These are phyloP conservation scores for Samia ricini DNA, from an alignment of 1,140 invertebrate genomes.

Conservation along the genomic window DNA sequence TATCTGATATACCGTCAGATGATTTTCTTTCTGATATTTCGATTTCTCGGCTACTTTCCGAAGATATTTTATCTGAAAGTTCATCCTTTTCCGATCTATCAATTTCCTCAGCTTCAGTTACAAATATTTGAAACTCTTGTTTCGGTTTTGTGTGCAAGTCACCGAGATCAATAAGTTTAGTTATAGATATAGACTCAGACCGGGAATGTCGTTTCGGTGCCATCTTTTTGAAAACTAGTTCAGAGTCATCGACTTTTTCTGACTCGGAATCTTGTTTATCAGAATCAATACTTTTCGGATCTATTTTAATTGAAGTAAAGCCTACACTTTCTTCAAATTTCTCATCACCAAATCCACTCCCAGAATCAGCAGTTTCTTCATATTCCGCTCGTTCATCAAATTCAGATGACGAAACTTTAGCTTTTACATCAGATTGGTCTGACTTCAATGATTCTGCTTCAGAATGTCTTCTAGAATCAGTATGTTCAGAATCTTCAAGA, in stretches of 20 bases:
- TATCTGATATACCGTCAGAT: slow-evolving; percentile 74
- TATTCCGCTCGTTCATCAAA: slow-evolving; percentile 73
- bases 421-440: slow-evolving; percentile 72
- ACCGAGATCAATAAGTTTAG: slow-evolving; percentile 65
- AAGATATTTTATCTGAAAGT: slow-evolving; percentile 74
- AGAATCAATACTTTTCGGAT: slow-evolving; percentile 42
- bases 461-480: slow-evolving; percentile 72
- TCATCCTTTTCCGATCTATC: slow-evolving; percentile 70
- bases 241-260: slow-evolving; percentile 54
- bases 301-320: slow-evolving; percentile 62
- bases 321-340: slow-evolving; percentile 73
- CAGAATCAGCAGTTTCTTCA: slow-evolving; percentile 66
- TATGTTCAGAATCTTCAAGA: slow-evolving; percentile 75
- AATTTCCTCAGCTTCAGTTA: slow-evolving; percentile 73
- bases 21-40: slow-evolving; percentile 75
- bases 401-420: slow-evolving; percentile 68
- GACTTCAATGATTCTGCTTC: slow-evolving; percentile 76
- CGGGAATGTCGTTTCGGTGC: slow-evolving; percentile 70
- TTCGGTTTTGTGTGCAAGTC: slow-evolving; percentile 54
- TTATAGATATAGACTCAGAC: slow-evolving; percentile 71
- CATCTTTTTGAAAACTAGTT: slow-evolving; percentile 70
- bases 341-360: slow-evolving; percentile 70
- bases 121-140: slow-evolving; percentile 73
- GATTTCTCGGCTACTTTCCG: slow-evolving; percentile 74
- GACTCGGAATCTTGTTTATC: slow-evolving; percentile 64